Percentiles rank a stretch among this genome's conserved stretches.
Conservation (phyloP, 1,140 invertebrate genomes). For the Prorops nasuta region DNA sequence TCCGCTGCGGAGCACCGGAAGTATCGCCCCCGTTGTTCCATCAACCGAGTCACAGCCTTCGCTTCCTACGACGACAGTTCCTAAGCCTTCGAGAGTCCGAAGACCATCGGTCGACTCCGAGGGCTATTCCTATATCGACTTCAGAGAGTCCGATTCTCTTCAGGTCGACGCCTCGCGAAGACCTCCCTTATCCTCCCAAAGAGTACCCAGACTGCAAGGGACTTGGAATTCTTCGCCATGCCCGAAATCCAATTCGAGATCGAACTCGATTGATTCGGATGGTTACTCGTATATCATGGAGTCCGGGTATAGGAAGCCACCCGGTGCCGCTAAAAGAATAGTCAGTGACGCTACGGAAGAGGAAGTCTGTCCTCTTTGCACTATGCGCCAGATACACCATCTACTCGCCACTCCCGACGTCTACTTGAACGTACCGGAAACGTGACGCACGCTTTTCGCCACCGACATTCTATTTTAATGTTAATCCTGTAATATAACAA, state of each 20-base stretch:
- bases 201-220: too few relatives aligned
- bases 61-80: not conserved
- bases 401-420: conserved; percentile 44
- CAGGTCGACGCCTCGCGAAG: too few relatives aligned
- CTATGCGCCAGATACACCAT: conserved; percentile 48
- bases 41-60: too few relatives aligned
- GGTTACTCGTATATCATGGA: conserved; percentile 40
- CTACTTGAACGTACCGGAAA: conserved; percentile 32
- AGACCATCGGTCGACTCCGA: conserved; percentile 44
- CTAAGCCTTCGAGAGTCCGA: conserved; percentile 2
- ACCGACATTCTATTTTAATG: conserved; percentile 16
- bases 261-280: conserved; percentile 31
- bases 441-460: conserved; percentile 36
- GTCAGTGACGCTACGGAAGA: conserved; percentile 34
- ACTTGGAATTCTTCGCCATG: too few relatives aligned
- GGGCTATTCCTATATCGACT: conserved; percentile 46
- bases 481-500: too few relatives aligned
- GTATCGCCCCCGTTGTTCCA: too few relatives aligned
- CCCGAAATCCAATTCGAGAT: too few relatives aligned
- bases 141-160: too few relatives aligned
- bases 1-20: too few relatives aligned
- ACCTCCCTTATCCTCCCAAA: too few relatives aligned
- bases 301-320: conserved; percentile 16
- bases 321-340: conserved; percentile 24
- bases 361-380: conserved; percentile 47